Base-by-base conservation (phyloP, 2,113 vertebrate species). In the Herpetotheres cachinnans region DNA sequence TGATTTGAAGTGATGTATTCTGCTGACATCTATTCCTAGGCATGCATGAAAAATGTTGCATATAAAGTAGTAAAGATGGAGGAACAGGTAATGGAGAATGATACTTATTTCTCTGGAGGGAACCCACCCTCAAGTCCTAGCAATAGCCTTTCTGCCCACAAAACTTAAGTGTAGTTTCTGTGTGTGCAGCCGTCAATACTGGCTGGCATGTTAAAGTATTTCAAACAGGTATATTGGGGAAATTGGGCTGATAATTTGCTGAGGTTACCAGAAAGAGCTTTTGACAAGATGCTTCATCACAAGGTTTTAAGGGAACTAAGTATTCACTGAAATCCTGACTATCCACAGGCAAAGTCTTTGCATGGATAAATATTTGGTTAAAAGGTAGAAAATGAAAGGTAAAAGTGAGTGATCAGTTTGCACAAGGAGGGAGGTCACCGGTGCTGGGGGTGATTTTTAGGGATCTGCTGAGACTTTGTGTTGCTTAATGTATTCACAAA, bases 11-110 rank as follows among this genome's bases (percentile, higher is more conserved):
- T 83, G 94, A 87, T 92, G 86, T 52, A 19, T 91, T 67, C 89
- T 94, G 92, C 95, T 97, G 96, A 92, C 89, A 86, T 69, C 86
- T 54, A 2, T 61, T 86, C 86, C 92, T 7, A 94, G 94, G 94
- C 89, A 96, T 95, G 96, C 96, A 97, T 95, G 83, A 67, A 85
- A 79, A 95, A 58, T 58, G 40, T 7, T 76, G 74, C 65, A 56
- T 52, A 11, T 52, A 54, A 84, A 95, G 94, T 49, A 79, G 80
- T 21, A 67, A 54, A 84, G 59, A 89, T 79, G 83, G 61, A 89
- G 65, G 69, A 66, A 5, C 49, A 81, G 79, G 25, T 62, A 65
- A 18, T 42, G 71, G 90, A 29, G 10, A 61, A 52, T 6, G 32
- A 29, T 10, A 13, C 44, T 82, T 87, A 40, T 36, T 34, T 61